phyloP scores from a whole-genome alignment of 2,797 vertebrate genomes.

The Enoplosus armatus region DNA sequence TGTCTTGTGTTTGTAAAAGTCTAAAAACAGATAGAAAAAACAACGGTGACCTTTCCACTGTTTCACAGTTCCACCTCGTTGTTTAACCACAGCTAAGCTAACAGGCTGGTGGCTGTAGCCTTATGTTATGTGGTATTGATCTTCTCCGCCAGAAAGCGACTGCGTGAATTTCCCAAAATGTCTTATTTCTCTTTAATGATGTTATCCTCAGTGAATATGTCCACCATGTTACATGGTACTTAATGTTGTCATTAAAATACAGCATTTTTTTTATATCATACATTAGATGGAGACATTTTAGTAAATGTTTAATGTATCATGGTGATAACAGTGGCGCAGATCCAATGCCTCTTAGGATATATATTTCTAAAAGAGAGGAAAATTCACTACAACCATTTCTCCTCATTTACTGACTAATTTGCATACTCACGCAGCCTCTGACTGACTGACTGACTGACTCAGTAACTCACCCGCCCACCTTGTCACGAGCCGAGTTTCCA shows the following conservation, averaged over 20 bases:
- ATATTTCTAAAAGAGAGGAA: neutral
- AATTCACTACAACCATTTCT: neutral
- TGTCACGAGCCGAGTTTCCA: constrained; percentile 2
- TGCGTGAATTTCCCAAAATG: neutral
- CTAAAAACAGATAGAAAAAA: too few species aligned
- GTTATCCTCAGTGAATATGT: neutral
- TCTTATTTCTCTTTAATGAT: neutral
- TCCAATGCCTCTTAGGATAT: neutral
- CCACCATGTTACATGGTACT: neutral
- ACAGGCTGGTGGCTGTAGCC: neutral
- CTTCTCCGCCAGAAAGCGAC: neutral
- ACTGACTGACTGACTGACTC: constrained; percentile 16
- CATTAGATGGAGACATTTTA: neutral
- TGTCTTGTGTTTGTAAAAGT: too few species aligned
- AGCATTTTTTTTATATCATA: neutral
- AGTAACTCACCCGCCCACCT: neutral
- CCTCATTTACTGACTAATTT: neutral
- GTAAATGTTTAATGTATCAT: neutral
- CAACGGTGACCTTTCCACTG: too few species aligned
- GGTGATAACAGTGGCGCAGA: neutral
- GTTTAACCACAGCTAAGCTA: too few species aligned
- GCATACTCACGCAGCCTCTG: neutral
- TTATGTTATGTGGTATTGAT: neutral
- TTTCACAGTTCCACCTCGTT: too few species aligned
- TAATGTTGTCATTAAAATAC: neutral